Percentiles rank a stretch among this genome's conserved stretches.
These are phyloP conservation scores for Drosophila kokeensis DNA, from an alignment of 2,888 invertebrate species.

Conservation along the genomic window DNA sequence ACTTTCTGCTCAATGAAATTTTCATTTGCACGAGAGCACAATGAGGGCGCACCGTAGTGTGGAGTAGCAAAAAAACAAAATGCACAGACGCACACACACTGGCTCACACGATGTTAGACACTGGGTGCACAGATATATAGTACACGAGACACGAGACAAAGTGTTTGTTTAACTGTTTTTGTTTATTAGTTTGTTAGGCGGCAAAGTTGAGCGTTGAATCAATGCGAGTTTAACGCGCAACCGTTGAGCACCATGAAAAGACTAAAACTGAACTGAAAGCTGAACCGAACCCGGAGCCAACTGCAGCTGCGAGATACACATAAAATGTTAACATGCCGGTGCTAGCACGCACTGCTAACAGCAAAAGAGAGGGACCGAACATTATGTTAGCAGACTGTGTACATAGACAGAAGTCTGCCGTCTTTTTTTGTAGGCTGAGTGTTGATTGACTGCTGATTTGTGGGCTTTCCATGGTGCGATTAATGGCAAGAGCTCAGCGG, in stretches of 20 bases:
- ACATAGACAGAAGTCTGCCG: background rate
- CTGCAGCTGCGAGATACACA: constrained; percentile 46
- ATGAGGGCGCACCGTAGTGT: constrained; percentile 75
- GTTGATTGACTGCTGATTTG: constrained; percentile 76
- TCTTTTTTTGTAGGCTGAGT: constrained; percentile 41
- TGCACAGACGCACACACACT: constrained; percentile 41
- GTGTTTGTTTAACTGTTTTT: constrained; percentile 71
- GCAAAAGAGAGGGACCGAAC: constrained; percentile 10
- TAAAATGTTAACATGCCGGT: constrained; percentile 45
- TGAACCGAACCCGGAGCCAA: constrained; percentile 25
- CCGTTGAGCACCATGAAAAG: constrained; percentile 70
- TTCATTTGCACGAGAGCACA: constrained; percentile 80
- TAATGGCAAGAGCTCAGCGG: constrained; percentile 64
- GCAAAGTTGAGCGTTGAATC: constrained; percentile 22
- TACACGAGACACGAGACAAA: constrained; percentile 59
- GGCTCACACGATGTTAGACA: constrained; percentile 12
- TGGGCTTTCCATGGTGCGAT: constrained; percentile 63
- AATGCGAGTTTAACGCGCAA: constrained; percentile 42
- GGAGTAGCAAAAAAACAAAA: constrained; percentile 44
- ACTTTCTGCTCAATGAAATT: constrained; percentile 80
- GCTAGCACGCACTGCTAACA: constrained; percentile 11
- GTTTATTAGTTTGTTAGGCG: constrained; percentile 62
- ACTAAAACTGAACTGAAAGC: constrained; percentile 68
- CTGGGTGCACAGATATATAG: constrained; percentile 10
- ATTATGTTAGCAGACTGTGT: constrained; percentile 26